A percentile compares a stretch with the other conserved stretches of the same genome.
Conservation (phyloP, 1,140 invertebrate species). For the Laupala kohalensis region DNA sequence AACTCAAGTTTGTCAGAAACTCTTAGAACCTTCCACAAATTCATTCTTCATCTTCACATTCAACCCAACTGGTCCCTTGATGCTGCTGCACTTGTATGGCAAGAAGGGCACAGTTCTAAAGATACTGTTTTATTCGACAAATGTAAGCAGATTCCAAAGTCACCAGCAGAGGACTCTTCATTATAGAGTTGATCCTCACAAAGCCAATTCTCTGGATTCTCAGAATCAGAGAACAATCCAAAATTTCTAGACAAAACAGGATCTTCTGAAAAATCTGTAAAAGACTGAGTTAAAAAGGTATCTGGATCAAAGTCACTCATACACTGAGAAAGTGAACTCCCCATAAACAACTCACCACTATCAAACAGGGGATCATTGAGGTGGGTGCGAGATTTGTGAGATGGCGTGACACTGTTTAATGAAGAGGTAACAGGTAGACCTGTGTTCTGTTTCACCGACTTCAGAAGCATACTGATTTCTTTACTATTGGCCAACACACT, state of each 20-base stretch:
- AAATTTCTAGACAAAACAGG: not conserved
- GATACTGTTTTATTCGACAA: constrained; percentile 36
- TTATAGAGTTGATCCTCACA: too few relatives aligned
- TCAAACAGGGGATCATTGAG: not conserved
- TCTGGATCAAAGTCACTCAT: not conserved
- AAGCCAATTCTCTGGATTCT: too few relatives aligned
- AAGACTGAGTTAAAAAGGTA: not conserved
- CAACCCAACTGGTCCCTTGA: too few relatives aligned
- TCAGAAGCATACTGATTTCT: constrained; percentile 30
- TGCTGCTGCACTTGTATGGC: constrained; percentile 22
- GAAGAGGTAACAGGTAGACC: constrained; percentile 21
- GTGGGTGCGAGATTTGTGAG: not conserved
- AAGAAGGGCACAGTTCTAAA: constrained; percentile 36
- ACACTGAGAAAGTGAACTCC: not conserved
- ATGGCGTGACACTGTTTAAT: not conserved
- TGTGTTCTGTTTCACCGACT: constrained; percentile 20
- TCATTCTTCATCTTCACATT: too few relatives aligned
- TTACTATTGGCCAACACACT: constrained; percentile 35
- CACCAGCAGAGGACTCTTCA: not conserved
- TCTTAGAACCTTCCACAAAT: too few relatives aligned
- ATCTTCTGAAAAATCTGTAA: not conserved
- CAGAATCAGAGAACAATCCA: too few relatives aligned
- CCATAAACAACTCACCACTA: not conserved
- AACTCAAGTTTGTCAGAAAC: too few relatives aligned
- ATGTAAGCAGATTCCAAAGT: constrained; percentile 35